These are phyloP conservation scores for Pemphredon lugubris DNA, from an alignment of 2,888 invertebrate species.

Conservation along the genomic window DNA sequence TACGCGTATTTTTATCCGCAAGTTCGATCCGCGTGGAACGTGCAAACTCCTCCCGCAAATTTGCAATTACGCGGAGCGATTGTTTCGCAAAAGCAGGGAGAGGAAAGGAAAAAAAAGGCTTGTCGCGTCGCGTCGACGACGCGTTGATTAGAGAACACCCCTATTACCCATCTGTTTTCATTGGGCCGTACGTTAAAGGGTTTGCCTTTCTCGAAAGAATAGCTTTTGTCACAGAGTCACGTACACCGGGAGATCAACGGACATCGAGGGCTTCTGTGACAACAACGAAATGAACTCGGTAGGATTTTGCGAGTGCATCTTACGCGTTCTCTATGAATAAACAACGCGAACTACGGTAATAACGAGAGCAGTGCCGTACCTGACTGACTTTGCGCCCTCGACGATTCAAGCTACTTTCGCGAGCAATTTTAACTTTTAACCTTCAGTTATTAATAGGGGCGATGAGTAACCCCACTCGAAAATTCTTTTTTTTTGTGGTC, in stretches of 20 bases:
- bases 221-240: slow-evolving; percentile 26
- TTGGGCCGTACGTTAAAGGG: slow-evolving; percentile 37
- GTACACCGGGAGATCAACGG: slow-evolving; percentile 29
- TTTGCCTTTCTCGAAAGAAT: slow-evolving; percentile 6
- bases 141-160: slow-evolving; percentile 39
- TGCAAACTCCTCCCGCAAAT: background rate
- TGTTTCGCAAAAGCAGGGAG: slow-evolving; percentile 16
- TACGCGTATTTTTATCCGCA: too few relatives aligned
- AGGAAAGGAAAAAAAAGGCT: slow-evolving; percentile 3
- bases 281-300: slow-evolving; percentile 7
- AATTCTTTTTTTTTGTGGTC: too few relatives aligned
- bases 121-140: slow-evolving; percentile 12
- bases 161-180: slow-evolving; percentile 56
- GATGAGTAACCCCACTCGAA: too few relatives aligned
- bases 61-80: slow-evolving; percentile 13
- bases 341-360: too few relatives aligned
- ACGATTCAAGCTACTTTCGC: too few relatives aligned
- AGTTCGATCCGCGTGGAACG: too few relatives aligned
- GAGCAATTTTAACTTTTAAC: too few relatives aligned
- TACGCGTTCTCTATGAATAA: too few relatives aligned
- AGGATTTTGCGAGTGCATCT: too few relatives aligned
- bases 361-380: too few relatives aligned
- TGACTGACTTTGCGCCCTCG: too few relatives aligned
- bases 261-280: background rate
- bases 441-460: too few relatives aligned